A percentile compares a stretch with the other conserved stretches of the same genome.
Evolutionary conservation across 2,888 invertebrate species (phyloP).

Genomic region (Empis livida): DNA sequence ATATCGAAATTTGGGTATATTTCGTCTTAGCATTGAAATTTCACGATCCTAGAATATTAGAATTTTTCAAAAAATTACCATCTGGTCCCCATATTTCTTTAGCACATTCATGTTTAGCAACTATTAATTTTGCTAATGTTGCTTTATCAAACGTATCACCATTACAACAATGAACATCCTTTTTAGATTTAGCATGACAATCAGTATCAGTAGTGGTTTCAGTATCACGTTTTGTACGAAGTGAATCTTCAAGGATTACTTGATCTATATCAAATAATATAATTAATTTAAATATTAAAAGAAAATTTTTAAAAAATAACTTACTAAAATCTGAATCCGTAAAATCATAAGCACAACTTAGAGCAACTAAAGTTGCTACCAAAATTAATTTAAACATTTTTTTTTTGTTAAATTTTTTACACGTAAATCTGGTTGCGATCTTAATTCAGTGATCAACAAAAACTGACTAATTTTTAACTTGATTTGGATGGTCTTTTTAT

Average conservation of each 20-base stretch:
- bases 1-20: too few species aligned
- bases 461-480: too few species aligned
- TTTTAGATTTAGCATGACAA: conserved; percentile 11
- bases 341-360: conserved; percentile 16
- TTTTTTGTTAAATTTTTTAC: not conserved
- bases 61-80: conserved; percentile 13
- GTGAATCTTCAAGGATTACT: conserved; percentile 16
- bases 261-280: conserved; percentile 16
- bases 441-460: not conserved
- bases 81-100: conserved; percentile 13
- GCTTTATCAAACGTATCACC: conserved; percentile 13
- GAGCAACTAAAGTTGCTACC: conserved; percentile 7
- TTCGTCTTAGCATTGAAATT: too few species aligned
- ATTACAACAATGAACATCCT: conserved; percentile 16
- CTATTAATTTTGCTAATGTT: conserved; percentile 9
- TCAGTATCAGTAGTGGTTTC: conserved; percentile 10
- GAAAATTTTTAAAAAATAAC: not conserved
- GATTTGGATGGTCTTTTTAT: too few species aligned
- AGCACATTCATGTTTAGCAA: conserved; percentile 15
- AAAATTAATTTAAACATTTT: conserved; percentile 9
- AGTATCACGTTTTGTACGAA: conserved; percentile 14
- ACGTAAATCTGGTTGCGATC: too few species aligned
- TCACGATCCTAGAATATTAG: too few species aligned
- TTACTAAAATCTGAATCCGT: conserved; percentile 19
- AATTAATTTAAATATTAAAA: not conserved